Percentiles rank a stretch among this genome's conserved stretches.
These are phyloP conservation scores for Phainopepla nitens DNA, from an alignment of 2,113 vertebrate species.

Conservation along the genomic window DNA sequence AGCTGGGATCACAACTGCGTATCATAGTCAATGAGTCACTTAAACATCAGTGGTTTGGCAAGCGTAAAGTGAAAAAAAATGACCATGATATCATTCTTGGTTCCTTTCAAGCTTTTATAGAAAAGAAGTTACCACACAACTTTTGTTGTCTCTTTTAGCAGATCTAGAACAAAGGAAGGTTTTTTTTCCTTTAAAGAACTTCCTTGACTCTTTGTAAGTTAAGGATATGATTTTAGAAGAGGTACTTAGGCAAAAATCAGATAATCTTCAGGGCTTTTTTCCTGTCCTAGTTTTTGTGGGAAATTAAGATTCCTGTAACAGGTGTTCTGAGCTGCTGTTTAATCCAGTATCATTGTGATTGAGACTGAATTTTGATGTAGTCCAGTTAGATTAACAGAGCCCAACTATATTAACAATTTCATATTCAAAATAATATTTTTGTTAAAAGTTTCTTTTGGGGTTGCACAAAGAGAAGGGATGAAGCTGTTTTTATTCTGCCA, in stretches of 20 bases:
- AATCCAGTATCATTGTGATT: background rate
- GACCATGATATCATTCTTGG: slow-evolving; percentile 81
- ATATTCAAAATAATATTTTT: background rate
- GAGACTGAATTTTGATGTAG: background rate
- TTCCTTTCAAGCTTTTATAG: slow-evolving; percentile 63
- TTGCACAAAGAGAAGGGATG: background rate
- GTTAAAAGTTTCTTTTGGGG: background rate
- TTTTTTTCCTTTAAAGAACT: background rate
- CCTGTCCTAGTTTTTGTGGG: background rate
- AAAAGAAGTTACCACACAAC: background rate
- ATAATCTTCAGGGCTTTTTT: background rate
- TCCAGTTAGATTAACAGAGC: background rate
- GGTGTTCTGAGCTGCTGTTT: background rate
- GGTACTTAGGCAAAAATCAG: background rate
- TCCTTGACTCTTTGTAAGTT: background rate
- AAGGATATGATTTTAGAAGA: background rate
- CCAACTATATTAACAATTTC: background rate
- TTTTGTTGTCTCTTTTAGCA: background rate
- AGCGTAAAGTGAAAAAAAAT: slow-evolving; percentile 70
- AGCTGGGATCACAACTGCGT: slow-evolving; percentile 83
- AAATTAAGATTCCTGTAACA: background rate
- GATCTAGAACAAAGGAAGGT: background rate
- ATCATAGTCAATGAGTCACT: slow-evolving; percentile 84
- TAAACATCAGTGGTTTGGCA: slow-evolving; percentile 82
- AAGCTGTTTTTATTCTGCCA: background rate